Conservation (phyloP, 1,140 invertebrate genomes). For the Alviniconcha marisindica region DNA sequence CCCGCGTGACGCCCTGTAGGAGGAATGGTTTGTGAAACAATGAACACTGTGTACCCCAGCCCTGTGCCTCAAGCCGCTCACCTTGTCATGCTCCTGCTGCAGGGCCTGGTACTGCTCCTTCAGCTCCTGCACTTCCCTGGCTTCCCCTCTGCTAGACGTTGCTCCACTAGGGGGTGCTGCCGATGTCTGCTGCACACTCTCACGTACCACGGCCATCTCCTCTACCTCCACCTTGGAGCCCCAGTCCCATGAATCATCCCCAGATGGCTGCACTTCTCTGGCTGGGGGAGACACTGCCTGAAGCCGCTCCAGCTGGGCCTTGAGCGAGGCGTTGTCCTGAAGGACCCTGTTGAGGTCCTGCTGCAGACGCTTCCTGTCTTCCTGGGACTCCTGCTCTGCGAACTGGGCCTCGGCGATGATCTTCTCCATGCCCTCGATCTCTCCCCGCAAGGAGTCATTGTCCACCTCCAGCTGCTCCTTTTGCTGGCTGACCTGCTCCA, state of each 20-base stretch:
- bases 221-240: constrained; percentile 6
- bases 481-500: constrained; percentile 34
- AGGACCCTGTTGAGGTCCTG: constrained; percentile 28
- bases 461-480: constrained; percentile 45
- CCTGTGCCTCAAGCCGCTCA: too few relatives aligned
- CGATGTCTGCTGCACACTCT: constrained; percentile 44
- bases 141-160: background rate
- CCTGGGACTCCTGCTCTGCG: constrained; percentile 37
- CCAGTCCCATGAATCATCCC: background rate
- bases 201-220: constrained; percentile 7
- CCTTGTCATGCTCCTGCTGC: constrained; percentile 54
- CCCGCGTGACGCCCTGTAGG: too few relatives aligned
- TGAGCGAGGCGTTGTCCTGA: constrained; percentile 22
- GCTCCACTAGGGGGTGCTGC: background rate
- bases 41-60: too few relatives aligned
- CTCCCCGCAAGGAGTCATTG: constrained; percentile 41
- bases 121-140: constrained; percentile 24
- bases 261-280: background rate
- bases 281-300: constrained; percentile 28
- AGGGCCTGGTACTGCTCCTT: constrained; percentile 45
- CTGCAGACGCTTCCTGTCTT: constrained; percentile 19
- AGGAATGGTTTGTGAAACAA: too few relatives aligned
- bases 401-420: constrained; percentile 47
- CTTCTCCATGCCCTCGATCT: constrained; percentile 49
- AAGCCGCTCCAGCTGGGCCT: constrained; percentile 24